Evolutionary conservation across 2,797 vertebrate genomes (phyloP), one percentile per base, ranked within the genome.

Genomic region (Sternotherus odoratus): DNA sequence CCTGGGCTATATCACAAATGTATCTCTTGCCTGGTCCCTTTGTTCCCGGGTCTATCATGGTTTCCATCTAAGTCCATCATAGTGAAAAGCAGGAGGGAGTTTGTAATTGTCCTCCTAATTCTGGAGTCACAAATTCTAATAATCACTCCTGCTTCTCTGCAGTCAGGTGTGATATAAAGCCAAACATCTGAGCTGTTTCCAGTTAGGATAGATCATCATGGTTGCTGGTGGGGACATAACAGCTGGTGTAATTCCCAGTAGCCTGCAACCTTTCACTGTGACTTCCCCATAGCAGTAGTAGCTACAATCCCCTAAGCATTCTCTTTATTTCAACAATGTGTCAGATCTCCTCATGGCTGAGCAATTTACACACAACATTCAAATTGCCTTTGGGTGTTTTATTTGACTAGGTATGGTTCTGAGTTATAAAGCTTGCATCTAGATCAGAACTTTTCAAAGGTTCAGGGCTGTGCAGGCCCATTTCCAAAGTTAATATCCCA

Each of bases 1-100:
- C 46, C 0, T 0, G 5, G n/a, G 12, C 23, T 46, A 72, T 4
- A 21, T 24, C 48, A 4, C 16, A 23, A 48, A 8, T 0, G 0
- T 39, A 21, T 24, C 43, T 87, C 24, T 5, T 4, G 23, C 3
- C 36, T 13, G 23, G 6, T 82, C 2, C 15, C 6, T 30, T 23
- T 5, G 2, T 79, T 6, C 8, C 24, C 1, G 0, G 1, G 6
- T 60, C 1, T 13, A 2, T 8, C 30, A 33, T 60, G 8, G 12
- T 33, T 60, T 15, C 13, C 57, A 60, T 60, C 30, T 4, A 33
- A 60, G 26, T 10, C 23, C 83, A 6, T 13, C n/a, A 15, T 7
- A 4, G 17, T 43, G 12, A 78, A 46, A 2, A 86, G n/a, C 77
- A 88, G 28, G 51, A 60, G 28, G 30, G 57, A 33, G 57, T 30